phyloP scores from a whole-genome alignment of 2,113 vertebrate species.

The Proterorhinus semilunaris region DNA sequence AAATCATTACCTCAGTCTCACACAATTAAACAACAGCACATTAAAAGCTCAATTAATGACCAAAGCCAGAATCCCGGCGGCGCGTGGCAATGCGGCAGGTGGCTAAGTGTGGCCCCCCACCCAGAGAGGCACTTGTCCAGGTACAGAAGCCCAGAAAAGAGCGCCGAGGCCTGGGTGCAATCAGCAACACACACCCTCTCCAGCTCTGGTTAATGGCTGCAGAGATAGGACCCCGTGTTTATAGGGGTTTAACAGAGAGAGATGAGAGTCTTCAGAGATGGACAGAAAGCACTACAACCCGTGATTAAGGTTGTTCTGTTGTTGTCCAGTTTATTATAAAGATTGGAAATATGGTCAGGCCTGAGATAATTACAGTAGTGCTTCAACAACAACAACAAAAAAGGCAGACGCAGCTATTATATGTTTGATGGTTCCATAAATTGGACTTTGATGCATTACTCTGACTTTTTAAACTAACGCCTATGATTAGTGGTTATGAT shows the following conservation, averaged over 20 bases:
- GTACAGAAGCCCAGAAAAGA: constrained; percentile 5
- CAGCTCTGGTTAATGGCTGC: not conserved
- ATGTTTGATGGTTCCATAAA: no score
- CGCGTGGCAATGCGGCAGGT: not conserved
- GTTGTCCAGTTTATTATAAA: not conserved
- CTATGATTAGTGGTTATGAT: no score
- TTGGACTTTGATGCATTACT: no score
- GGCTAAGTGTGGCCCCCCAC: constrained; percentile 6
- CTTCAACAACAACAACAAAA: no score
- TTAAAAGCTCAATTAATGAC: constrained; percentile 10
- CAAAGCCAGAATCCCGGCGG: constrained; percentile 1
- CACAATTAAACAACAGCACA: constrained; percentile 8
- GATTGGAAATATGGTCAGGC: not conserved
- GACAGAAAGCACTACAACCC: not conserved
- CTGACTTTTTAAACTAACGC: no score
- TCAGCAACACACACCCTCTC: not conserved
- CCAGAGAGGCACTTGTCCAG: constrained; percentile 9
- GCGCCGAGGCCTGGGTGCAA: not conserved
- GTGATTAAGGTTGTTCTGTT: not conserved
- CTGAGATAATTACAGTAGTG: not conserved
- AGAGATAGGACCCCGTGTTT: not conserved
- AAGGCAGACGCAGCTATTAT: no score
- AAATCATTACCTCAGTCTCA: constrained; percentile 6
- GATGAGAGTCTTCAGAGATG: not conserved
- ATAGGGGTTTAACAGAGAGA: constrained; percentile 8